Conservation (phyloP, 1,140 invertebrate species). For the Aphelinus certus region DNA sequence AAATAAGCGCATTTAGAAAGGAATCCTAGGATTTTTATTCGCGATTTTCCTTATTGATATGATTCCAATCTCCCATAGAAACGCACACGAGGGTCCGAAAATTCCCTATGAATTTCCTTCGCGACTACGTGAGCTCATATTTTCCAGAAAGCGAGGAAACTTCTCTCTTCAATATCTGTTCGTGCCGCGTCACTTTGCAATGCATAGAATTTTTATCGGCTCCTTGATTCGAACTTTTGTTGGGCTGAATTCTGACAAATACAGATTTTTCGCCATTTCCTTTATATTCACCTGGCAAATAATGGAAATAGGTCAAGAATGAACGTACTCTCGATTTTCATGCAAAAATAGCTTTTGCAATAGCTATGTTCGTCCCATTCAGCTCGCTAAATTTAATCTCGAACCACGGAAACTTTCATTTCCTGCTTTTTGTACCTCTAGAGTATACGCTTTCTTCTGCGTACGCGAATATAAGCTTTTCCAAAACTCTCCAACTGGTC, state of each 20-base stretch:
- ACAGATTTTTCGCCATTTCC: constrained; percentile 29
- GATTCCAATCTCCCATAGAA: too few relatives aligned
- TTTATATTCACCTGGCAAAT: constrained; percentile 1
- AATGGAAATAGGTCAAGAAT: constrained; percentile 22
- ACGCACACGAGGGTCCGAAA: constrained; percentile 18
- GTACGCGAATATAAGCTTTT: too few relatives aligned
- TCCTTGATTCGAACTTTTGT: constrained; percentile 39
- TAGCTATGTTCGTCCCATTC: too few relatives aligned
- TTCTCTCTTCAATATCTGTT: constrained; percentile 26
- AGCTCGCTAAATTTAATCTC: too few relatives aligned
- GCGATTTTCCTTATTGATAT: too few relatives aligned
- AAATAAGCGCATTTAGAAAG: too few relatives aligned
- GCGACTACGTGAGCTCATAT: not conserved
- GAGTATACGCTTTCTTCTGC: too few relatives aligned
- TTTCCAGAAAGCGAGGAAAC: constrained; percentile 20
- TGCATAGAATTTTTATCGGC: constrained; percentile 42
- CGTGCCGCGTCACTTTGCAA: constrained; percentile 38
- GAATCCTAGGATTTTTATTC: too few relatives aligned
- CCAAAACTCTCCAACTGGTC: too few relatives aligned
- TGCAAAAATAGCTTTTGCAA: not conserved
- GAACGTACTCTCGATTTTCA: constrained; percentile 6
- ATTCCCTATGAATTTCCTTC: constrained; percentile 13
- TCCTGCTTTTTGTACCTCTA: too few relatives aligned
- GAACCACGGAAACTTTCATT: too few relatives aligned
- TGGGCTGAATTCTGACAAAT: constrained; percentile 32